These are phyloP conservation scores for Sarcophaga bullata DNA, from an alignment of 1,140 invertebrate genomes.

Conservation along the genomic window DNA sequence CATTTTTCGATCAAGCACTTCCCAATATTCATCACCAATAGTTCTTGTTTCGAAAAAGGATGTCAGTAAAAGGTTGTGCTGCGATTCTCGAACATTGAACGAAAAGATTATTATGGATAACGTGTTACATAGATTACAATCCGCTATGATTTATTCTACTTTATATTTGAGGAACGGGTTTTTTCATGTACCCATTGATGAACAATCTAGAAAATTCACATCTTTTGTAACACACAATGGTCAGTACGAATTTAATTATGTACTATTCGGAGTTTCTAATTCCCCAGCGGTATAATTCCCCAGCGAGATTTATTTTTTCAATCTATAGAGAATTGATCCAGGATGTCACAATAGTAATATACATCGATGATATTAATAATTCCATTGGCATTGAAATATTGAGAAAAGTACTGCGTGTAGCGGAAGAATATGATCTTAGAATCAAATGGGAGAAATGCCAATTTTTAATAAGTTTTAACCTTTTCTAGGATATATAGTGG, in stretches of 20 bases:
- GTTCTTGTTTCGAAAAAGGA: no score
- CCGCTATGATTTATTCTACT: no score
- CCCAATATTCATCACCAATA: no score
- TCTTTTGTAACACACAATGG: constrained; percentile 59
- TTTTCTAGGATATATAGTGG: constrained; percentile 11
- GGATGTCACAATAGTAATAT: constrained; percentile 40
- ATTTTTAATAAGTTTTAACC: constrained; percentile 20
- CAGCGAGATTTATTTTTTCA: constrained; percentile 10
- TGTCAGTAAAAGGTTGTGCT: no score
- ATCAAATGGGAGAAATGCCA: constrained; percentile 26
- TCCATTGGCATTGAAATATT: background rate
- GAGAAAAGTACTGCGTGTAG: constrained; percentile 12
- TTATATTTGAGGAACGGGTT: constrained; percentile 67
- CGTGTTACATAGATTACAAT: no score
- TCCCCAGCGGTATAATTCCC: constrained; percentile 47
- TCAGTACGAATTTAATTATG: constrained; percentile 49
- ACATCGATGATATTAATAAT: no score
- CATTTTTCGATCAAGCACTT: no score
- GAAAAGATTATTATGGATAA: no score
- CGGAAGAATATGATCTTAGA: constrained; percentile 13
- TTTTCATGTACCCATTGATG: constrained; percentile 66
- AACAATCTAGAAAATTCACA: constrained; percentile 61
- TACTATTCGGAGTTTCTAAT: constrained; percentile 53
- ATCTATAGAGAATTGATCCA: constrained; percentile 20
- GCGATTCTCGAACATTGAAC: no score